Conservation (phyloP, 2,113 vertebrate genomes). For the Carollia perspicillata region DNA sequence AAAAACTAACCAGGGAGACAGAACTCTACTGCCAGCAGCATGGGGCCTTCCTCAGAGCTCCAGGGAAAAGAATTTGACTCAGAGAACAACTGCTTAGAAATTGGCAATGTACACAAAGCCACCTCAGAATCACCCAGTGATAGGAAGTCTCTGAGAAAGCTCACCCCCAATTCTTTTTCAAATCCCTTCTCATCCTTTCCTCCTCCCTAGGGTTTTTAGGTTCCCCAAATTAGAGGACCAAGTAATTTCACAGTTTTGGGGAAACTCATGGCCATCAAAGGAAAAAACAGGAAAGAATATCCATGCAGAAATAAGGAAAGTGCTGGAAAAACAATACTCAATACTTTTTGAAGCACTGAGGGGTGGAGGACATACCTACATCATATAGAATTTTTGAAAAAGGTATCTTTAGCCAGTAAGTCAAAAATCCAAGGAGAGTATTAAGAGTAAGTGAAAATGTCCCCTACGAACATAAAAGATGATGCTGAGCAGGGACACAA, state of each 20-base stretch:
- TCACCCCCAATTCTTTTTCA: constrained; percentile 66
- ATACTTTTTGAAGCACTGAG: not conserved
- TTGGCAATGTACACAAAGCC: not conserved
- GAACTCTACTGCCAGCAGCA: not conserved
- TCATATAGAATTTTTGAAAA: not conserved
- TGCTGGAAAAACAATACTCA: constrained; percentile 66
- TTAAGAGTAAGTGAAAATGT: not conserved
- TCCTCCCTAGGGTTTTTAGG: not conserved
- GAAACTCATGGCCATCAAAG: constrained; percentile 50
- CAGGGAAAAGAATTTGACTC: not conserved
- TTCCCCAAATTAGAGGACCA: constrained; percentile 59
- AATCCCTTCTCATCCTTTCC: constrained; percentile 34
- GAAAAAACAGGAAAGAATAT: not conserved
- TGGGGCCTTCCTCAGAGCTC: not conserved
- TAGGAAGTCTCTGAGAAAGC: constrained; percentile 1
- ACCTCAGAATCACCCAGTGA: not conserved
- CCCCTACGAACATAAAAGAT: constrained; percentile 54
- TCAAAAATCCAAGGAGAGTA: constrained; percentile 31
- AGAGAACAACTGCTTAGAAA: not conserved
- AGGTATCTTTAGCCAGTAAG: not conserved
- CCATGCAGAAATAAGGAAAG: constrained; percentile 70
- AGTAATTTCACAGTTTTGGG: constrained; percentile 60
- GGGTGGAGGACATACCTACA: not conserved
- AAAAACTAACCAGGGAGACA: not conserved
- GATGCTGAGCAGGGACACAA: not conserved